Conservation (phyloP, 2,797 vertebrate species). For the Sebastes variabilis region DNA sequence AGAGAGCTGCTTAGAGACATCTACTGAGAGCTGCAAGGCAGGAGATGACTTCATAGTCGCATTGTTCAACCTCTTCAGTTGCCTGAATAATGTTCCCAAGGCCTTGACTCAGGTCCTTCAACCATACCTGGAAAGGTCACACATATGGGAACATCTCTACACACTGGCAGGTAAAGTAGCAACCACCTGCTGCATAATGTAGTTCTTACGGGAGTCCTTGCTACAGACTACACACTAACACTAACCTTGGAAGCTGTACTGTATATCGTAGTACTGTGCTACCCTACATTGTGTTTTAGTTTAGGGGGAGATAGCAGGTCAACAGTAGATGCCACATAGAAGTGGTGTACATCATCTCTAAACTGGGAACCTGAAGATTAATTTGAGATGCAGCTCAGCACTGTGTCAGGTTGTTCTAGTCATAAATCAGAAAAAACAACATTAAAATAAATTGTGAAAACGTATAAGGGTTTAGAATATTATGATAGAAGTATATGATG, state of each 20-base stretch:
- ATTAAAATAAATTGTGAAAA: too few relatives aligned
- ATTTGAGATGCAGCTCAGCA: too few relatives aligned
- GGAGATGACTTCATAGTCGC: slow-evolving; percentile 80
- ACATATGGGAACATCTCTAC: slow-evolving; percentile 89
- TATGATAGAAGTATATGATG: too few relatives aligned
- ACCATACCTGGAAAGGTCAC: slow-evolving; percentile 87
- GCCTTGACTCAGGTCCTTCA: slow-evolving; percentile 88
- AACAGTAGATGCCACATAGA: too few relatives aligned
- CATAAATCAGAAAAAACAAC: too few relatives aligned
- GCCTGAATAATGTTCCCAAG: slow-evolving; percentile 85
- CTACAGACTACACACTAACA: background rate
- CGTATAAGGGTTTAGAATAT: too few relatives aligned
- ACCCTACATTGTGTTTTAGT: too few relatives aligned
- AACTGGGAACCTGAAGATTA: too few relatives aligned
- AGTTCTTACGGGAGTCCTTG: background rate
- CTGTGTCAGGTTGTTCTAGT: too few relatives aligned
- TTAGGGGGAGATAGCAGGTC: too few relatives aligned
- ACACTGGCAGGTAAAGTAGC: slow-evolving; percentile 87
- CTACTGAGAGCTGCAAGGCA: slow-evolving; percentile 59
- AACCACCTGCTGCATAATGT: slow-evolving; percentile 16
- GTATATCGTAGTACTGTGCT: too few relatives aligned
- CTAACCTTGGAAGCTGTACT: background rate
- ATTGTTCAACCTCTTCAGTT: slow-evolving; percentile 86
- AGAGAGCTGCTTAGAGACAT: slow-evolving; percentile 47
- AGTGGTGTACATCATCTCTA: too few relatives aligned